A percentile compares a stretch with the other conserved stretches of the same genome.
Conservation (phyloP, 1,140 invertebrate genomes). For the Centruroides sculpturatus region DNA sequence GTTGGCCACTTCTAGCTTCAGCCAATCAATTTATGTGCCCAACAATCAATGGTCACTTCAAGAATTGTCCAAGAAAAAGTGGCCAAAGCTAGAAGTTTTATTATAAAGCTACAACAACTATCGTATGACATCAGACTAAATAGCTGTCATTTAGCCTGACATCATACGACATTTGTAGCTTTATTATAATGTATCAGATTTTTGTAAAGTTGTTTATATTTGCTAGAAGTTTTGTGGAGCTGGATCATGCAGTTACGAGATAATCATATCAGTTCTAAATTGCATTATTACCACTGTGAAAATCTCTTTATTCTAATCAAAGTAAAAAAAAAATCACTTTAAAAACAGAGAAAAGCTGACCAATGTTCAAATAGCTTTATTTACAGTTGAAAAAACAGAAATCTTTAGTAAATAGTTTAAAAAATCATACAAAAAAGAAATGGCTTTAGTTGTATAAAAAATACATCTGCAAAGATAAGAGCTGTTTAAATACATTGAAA, state of each 20-base stretch:
- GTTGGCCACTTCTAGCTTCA: background rate
- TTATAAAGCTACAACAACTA: no score
- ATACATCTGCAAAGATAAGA: background rate
- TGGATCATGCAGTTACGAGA: background rate
- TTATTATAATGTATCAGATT: no score
- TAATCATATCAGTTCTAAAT: background rate
- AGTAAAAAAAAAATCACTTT: background rate
- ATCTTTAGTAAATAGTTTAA: background rate
- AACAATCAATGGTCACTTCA: no score
- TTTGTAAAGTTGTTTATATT: no score
- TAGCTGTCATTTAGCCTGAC: no score
- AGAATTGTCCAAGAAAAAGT: background rate
- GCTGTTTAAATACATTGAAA: background rate
- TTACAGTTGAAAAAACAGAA: background rate
- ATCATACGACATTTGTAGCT: no score
- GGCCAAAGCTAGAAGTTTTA: background rate
- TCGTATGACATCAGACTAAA: no score
- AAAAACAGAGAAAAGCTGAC: background rate
- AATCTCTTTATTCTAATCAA: background rate
- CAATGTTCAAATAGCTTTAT: background rate
- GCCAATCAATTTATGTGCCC: background rate
- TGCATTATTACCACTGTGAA: background rate
- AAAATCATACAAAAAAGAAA: background rate
- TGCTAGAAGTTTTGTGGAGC: background rate
- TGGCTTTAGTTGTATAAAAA: background rate